Conservation (phyloP, 2,888 invertebrate species). For the Escarpia spicata region DNA sequence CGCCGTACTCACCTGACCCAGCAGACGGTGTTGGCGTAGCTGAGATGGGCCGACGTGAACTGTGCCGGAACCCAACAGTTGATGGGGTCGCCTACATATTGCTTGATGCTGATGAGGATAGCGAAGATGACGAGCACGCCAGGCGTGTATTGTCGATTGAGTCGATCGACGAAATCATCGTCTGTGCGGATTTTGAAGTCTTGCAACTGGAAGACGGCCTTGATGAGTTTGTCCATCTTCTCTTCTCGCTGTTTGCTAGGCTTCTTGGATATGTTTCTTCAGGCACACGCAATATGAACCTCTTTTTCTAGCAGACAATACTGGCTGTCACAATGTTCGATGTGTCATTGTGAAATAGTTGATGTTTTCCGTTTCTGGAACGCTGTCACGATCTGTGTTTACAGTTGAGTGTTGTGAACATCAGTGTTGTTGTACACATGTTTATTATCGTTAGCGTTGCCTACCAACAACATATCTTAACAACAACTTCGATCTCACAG, state of each 20-base stretch:
- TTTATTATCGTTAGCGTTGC: not conserved
- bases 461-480: not conserved
- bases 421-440: not conserved
- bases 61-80: slow-evolving; percentile 72
- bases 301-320: not conserved
- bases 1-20: slow-evolving; percentile 67
- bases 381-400: not conserved
- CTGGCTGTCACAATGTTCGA: not conserved
- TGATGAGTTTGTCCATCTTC: slow-evolving; percentile 38
- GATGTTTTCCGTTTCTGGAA: not conserved
- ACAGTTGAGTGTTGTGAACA: no score
- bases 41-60: slow-evolving; percentile 68
- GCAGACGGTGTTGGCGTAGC: slow-evolving; percentile 69
- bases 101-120: slow-evolving; percentile 62
- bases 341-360: not conserved
- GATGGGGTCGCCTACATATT: slow-evolving; percentile 65
- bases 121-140: slow-evolving; percentile 63
- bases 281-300: not conserved
- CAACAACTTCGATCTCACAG: not conserved
- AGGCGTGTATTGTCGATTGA: slow-evolving; percentile 63
- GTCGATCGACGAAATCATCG: slow-evolving; percentile 63
- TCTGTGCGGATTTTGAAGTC: slow-evolving; percentile 61
- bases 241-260: not conserved
- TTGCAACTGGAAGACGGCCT: slow-evolving; percentile 40
- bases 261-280: not conserved